phyloP scores from a whole-genome alignment of 1,140 invertebrate species.

The Ooceraea biroi region DNA sequence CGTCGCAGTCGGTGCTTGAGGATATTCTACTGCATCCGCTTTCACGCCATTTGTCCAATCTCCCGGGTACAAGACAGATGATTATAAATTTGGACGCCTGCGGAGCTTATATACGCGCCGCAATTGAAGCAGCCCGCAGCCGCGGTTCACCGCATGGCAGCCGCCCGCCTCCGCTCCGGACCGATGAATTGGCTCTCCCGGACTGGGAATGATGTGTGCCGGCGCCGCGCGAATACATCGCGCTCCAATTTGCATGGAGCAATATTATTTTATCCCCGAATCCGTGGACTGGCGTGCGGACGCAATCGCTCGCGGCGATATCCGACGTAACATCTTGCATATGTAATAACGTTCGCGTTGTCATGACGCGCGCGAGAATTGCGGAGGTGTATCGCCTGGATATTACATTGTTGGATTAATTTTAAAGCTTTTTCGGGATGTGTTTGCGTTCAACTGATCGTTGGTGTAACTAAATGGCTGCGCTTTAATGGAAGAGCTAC shows the following conservation, averaged over 20 bases:
- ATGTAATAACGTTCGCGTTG: constrained; percentile 2
- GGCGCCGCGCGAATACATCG: constrained; percentile 20
- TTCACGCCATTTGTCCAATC: constrained; percentile 31
- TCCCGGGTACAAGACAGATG: constrained; percentile 39
- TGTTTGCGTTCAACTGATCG: too few relatives aligned
- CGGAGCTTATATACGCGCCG: constrained; percentile 44
- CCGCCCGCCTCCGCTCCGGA: constrained; percentile 35
- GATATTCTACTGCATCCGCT: constrained; percentile 16
- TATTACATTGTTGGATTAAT: too few relatives aligned
- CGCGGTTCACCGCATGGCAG: constrained; percentile 55
- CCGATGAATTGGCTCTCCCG: constrained; percentile 61
- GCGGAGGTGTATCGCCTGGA: too few relatives aligned
- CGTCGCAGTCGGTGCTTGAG: constrained; percentile 12
- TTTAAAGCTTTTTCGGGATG: too few relatives aligned
- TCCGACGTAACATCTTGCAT: constrained; percentile 23
- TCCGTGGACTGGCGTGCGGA: constrained; percentile 54
- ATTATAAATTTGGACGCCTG: constrained; percentile 55
- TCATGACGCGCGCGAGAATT: constrained; percentile 15
- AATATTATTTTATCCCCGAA: constrained; percentile 75
- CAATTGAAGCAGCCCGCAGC: constrained; percentile 49
- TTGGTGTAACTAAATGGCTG: too few relatives aligned
- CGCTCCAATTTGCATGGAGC: constrained; percentile 69
- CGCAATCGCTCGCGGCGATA: neutral
- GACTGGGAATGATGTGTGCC: constrained; percentile 45
- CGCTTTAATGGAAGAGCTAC: too few relatives aligned